These are phyloP conservation scores for Steinernema khuongi DNA, from an alignment of 1,140 invertebrate genomes.

Conservation along the genomic window DNA sequence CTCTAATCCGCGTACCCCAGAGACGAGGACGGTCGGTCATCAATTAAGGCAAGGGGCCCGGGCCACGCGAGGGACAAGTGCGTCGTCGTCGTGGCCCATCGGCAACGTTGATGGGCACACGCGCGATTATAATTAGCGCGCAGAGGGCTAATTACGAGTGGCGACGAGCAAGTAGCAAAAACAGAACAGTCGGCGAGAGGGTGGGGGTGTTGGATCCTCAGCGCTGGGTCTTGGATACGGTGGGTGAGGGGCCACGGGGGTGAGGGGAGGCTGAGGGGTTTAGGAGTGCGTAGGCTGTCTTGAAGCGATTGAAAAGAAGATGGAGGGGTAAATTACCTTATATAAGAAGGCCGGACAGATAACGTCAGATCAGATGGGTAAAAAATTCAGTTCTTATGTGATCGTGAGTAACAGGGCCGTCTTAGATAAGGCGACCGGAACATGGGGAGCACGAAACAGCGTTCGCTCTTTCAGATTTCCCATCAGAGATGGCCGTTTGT, in stretches of 20 bases:
- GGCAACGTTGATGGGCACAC: constrained; percentile 14
- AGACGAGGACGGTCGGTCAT: constrained; percentile 10
- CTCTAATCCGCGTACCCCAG: constrained; percentile 12
- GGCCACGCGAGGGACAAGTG: neutral
- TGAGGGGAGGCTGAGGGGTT: too few relatives aligned
- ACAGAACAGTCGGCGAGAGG: neutral
- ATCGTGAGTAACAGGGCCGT: too few relatives aligned
- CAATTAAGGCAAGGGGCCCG: constrained; percentile 6
- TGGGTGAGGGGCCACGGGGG: neutral
- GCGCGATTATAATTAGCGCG: constrained; percentile 16
- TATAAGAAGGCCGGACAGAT: too few relatives aligned
- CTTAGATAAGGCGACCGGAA: too few relatives aligned
- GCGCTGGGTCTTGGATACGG: neutral
- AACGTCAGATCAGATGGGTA: too few relatives aligned
- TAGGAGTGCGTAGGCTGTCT: too few relatives aligned
- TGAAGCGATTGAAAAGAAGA: too few relatives aligned
- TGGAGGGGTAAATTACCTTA: too few relatives aligned
- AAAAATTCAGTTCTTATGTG: too few relatives aligned
- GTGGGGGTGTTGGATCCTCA: neutral
- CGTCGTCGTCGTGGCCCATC: neutral
- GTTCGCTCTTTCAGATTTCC: too few relatives aligned
- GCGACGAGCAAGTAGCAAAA: neutral
- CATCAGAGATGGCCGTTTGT: too few relatives aligned
- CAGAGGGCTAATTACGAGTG: constrained; percentile 6
- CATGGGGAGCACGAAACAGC: too few relatives aligned